A percentile compares a stretch with the other conserved stretches of the same genome.
These are phyloP conservation scores for Ibycter americanus DNA, from an alignment of 2,797 vertebrate genomes.

Conservation along the genomic window DNA sequence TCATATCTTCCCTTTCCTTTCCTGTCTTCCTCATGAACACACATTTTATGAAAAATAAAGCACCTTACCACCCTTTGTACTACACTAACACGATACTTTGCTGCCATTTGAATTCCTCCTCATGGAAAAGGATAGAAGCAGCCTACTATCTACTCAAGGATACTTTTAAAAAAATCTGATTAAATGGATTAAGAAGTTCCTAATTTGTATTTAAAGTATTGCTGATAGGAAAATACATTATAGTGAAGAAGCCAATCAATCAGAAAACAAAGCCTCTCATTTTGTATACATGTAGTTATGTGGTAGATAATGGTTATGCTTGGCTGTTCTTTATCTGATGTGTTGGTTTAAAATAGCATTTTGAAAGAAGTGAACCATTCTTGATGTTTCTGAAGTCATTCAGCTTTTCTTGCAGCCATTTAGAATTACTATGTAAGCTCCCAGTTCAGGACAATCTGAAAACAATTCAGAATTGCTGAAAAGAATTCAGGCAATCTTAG, in stretches of 20 bases:
- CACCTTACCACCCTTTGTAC: not conserved
- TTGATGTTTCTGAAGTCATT: not conserved
- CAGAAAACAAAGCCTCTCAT: not conserved
- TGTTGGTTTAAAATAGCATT: not conserved
- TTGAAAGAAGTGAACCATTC: not conserved
- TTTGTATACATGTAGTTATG: not conserved
- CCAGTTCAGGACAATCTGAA: not conserved
- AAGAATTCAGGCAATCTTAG: not conserved
- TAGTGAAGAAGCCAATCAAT: not conserved
- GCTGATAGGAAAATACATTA: not conserved
- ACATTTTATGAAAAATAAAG: not conserved
- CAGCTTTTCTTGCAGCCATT: not conserved
- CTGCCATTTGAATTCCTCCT: not conserved
- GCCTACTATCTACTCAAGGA: not conserved
- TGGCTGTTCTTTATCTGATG: not conserved
- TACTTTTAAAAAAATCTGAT: not conserved
- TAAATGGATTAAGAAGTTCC: not conserved
- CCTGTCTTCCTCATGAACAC: not conserved
- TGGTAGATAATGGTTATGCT: not conserved
- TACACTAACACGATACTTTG: not conserved
- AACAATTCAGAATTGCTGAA: not conserved
- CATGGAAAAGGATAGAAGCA: not conserved
- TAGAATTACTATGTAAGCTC: not conserved
- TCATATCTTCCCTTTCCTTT: not conserved
- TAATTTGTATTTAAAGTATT: not conserved